Evolutionary conservation across 2,888 invertebrate species (phyloP), one percentile per base, ranked within the genome.

Genomic region (Ctena decussata): DNA sequence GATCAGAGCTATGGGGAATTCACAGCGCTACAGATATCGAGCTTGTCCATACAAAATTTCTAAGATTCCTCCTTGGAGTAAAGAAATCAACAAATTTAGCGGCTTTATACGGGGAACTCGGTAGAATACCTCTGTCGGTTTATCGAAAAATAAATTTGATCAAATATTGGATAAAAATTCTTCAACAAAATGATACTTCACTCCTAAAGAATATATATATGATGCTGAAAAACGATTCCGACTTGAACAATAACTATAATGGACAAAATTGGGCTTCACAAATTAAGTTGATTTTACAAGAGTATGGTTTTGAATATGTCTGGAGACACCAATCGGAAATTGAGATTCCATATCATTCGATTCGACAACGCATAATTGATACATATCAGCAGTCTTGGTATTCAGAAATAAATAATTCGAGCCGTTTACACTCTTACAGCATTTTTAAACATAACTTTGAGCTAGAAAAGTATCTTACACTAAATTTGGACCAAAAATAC

Each of bases 1-100:
- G 44, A 24, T 72, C 72, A 24, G 72, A 72, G 21, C 30, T 72
- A 35, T 70, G 70, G 70, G 70, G 70, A 2, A 70, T 44, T 30
- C 72, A 72, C 35, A 5, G 3, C 21, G 72, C 27, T 5, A 44
- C 72, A 30, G 44, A 44, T n/a, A 72, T 72, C 15, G 37, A 35
- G 37, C 12, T 70, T 8, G 18, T 69, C 15, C 69, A 69, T 18
- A 70, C 70, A 5, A 65, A 53, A 53, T 53, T 53, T 21, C 21
- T 53, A n/a, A 15, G 53, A 53, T 8, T n/a, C 53, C 5, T 53
- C 5, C 53, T 53, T n/a, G 53, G 53, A n/a, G 53, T 53, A 15
- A 44, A 53, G 53, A 53, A 53, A 53, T 53, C 53, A n/a, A 53
- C 53, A 5, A 53, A 53, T n/a, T 21, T 53, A 15, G 53, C 53